phyloP scores from a whole-genome alignment of 1,140 invertebrate species.

The Drosophila sturtevanti region DNA sequence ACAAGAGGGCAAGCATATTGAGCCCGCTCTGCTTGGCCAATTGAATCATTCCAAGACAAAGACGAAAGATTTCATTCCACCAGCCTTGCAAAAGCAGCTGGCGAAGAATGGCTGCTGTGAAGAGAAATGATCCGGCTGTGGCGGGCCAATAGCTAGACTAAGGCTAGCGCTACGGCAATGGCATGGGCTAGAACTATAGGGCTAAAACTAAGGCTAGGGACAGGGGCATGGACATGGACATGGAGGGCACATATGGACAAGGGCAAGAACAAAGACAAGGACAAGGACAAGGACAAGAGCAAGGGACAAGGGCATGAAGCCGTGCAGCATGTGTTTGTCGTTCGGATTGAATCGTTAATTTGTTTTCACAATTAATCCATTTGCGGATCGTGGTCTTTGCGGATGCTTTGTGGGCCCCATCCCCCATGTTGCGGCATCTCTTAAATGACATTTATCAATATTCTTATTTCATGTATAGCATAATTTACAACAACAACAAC shows the following conservation, averaged over 20 bases:
- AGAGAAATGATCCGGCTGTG: constrained; percentile 75
- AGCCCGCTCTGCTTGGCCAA: constrained; percentile 90
- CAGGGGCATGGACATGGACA: neutral
- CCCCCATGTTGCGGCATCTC: constrained; percentile 17
- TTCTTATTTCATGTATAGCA: constrained; percentile 63
- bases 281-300: neutral
- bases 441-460: constrained; percentile 66
- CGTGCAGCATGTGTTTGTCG: constrained; percentile 8
- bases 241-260: too few species aligned
- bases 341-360: constrained; percentile 1
- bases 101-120: constrained; percentile 76
- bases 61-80: constrained; percentile 91
- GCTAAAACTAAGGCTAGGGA: constrained; percentile 5
- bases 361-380: constrained; percentile 3
- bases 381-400: neutral
- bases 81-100: constrained; percentile 79
- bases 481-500: constrained; percentile 62
- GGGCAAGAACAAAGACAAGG: neutral
- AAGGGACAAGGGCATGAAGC: constrained; percentile 1
- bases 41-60: constrained; percentile 90
- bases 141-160: neutral
- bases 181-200: constrained; percentile 1
- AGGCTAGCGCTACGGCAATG: constrained; percentile 1
- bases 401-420: neutral
- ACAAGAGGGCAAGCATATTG: constrained; percentile 87